These are phyloP conservation scores for Pelusios castaneus DNA, from an alignment of 2,113 vertebrate species.

Conservation along the genomic window DNA sequence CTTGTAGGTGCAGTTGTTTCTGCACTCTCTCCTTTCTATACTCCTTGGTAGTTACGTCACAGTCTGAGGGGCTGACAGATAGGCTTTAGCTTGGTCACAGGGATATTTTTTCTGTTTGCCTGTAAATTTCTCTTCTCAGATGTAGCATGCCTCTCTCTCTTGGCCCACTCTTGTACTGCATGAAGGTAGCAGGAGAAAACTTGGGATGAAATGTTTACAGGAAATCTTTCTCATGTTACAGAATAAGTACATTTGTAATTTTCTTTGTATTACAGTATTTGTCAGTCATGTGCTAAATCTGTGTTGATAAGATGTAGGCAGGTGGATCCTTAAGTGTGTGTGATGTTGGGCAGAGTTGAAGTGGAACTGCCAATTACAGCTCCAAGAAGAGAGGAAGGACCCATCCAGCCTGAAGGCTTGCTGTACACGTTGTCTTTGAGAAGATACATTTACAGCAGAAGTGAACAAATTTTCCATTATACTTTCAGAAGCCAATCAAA, in stretches of 20 bases:
- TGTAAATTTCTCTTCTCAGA: not conserved
- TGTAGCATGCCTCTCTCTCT: not conserved
- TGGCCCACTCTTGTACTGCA: constrained; percentile 27
- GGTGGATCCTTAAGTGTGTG: not conserved
- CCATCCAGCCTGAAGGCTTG: not conserved
- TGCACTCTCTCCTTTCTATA: not conserved
- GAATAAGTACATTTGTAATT: not conserved
- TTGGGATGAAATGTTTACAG: not conserved
- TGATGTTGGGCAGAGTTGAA: not conserved
- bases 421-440: fast-evolving
- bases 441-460: not conserved
- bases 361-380: not conserved
- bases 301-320: not conserved
- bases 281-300: not conserved
- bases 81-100: not conserved
- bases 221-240: not conserved
- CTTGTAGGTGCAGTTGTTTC: not conserved
- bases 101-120: not conserved
- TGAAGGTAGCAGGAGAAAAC: not conserved
- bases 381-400: not conserved
- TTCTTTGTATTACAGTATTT: not conserved
- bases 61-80: not conserved
- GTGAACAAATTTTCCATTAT: not conserved
- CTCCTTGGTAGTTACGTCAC: not conserved
- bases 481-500: not conserved